Percentiles rank a stretch among this genome's conserved stretches.
Evolutionary conservation across 2,888 invertebrate genomes (phyloP).

Genomic region (Cheilosia grossa): DNA sequence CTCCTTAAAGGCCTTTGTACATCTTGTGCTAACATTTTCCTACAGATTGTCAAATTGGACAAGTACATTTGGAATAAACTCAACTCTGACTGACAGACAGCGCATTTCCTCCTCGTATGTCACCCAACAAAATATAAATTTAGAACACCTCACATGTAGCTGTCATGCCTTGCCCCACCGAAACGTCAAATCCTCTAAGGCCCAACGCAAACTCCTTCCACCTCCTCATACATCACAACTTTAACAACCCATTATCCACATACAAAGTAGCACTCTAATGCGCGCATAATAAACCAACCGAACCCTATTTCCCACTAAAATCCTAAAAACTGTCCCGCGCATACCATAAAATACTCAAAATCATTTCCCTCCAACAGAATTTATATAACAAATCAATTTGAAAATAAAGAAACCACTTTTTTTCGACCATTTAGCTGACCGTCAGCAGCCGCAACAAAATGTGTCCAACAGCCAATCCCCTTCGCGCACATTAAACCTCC

Average conservation of each 20-base stretch:
- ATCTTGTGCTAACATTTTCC: too few species aligned
- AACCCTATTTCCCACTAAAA: conserved; percentile 35
- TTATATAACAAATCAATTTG: conserved; percentile 59
- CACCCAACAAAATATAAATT: too few species aligned
- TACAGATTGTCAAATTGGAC: too few species aligned
- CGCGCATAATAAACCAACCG: conserved; percentile 11
- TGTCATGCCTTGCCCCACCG: too few species aligned
- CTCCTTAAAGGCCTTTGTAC: too few species aligned
- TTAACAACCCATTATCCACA: conserved; percentile 37
- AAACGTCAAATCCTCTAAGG: too few species aligned
- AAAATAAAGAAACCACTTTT: conserved; percentile 19
- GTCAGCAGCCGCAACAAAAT: conserved; percentile 40
- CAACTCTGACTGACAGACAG: too few species aligned
- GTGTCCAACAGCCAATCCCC: conserved; percentile 69
- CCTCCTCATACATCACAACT: not conserved
- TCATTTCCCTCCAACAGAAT: conserved; percentile 8
- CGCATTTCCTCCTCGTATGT: too few species aligned
- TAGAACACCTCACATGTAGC: too few species aligned
- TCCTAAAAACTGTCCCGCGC: conserved; percentile 44
- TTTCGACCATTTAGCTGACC: conserved; percentile 32
- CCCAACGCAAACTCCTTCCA: too few species aligned
- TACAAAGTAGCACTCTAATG: conserved; percentile 61
- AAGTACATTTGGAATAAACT: too few species aligned
- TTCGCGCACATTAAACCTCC: conserved; percentile 60
- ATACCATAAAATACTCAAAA: conserved; percentile 14